Conservation (phyloP, 1,140 invertebrate genomes). For the Saccostrea glomerata region DNA sequence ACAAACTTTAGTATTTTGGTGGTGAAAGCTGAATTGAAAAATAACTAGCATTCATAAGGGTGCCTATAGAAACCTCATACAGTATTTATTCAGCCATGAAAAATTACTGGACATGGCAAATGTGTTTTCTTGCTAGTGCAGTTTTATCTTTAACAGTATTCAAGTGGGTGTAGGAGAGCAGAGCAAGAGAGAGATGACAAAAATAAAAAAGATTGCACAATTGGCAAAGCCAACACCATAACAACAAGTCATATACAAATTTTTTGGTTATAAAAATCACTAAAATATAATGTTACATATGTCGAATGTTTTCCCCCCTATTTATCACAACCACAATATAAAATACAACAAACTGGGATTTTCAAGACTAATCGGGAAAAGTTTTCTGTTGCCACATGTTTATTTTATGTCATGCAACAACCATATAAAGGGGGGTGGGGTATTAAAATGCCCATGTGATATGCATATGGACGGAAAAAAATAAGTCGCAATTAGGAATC, state of each 20-base stretch:
- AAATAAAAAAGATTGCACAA: background rate
- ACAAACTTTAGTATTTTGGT: too few relatives aligned
- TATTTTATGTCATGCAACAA: background rate
- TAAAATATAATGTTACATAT: background rate
- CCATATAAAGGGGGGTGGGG: background rate
- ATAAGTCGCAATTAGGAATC: background rate
- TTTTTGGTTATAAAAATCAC: background rate
- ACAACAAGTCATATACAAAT: slow-evolving; percentile 3
- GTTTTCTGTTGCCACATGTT: background rate
- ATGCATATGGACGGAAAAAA: slow-evolving; percentile 30
- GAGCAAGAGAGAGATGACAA: background rate
- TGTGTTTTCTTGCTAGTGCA: too few relatives aligned
- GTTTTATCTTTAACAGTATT: too few relatives aligned
- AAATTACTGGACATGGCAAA: too few relatives aligned
- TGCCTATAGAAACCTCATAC: too few relatives aligned
- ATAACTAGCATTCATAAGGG: too few relatives aligned
- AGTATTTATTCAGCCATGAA: too few relatives aligned
- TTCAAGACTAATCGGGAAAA: background rate
- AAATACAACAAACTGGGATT: background rate
- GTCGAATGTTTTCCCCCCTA: background rate
- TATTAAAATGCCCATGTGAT: slow-evolving; percentile 11
- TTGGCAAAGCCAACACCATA: slow-evolving; percentile 29
- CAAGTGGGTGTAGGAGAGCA: too few relatives aligned
- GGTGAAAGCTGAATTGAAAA: too few relatives aligned
- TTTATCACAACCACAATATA: slow-evolving; percentile 17